Evolutionary conservation across 2,797 vertebrate species (phyloP), one percentile per base, ranked within the genome.

Genomic region (Schizothorax lantsangensis): DNA sequence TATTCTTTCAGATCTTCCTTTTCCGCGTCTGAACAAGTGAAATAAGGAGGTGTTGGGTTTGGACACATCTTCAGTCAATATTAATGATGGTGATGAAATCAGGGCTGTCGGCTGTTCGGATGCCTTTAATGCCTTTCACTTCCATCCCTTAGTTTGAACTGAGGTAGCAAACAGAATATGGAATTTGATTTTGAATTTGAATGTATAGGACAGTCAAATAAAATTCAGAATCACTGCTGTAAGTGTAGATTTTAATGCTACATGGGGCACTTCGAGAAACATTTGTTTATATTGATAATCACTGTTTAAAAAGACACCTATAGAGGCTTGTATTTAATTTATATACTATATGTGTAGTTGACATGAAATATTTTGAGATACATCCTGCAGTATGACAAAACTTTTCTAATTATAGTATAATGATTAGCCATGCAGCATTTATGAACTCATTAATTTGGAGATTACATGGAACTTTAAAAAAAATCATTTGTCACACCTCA

Each of bases 81-180:
- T 54, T 81, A 43, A 73, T 85, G 77, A 87, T 85, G 81, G 19
- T 81, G 62, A 81, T 81, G 62, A 68, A 81, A 68, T 81, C 62
- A 33, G 26, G 43, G 43, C 62, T 62, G 52, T 66, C 69, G 72
- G 79, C 69, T 86, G 72, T 36, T 77, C 11, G 57, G 45, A 57
- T 30, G 30, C 33, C 43, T 69, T 69, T 66, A 79, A 84, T 86
- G 59, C 89, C 79, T 86, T 88, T 81, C 57, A 86, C 54, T 83
- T 64, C 75, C 87, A 86, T 88, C 87, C 91, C 64, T 81, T 52
- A n/a, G 30, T 69, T 69, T 52, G 43, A 81, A 49, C 15, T 49
- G 15, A 49, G 47, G 47, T 49, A 49, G 47, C 47, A 49, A 49
- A 49, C 47, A 49, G 47, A 47, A 17, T 17, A 49, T 49, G 47